Conservation (phyloP, 2,888 invertebrate genomes). For the Mantis religiosa region DNA sequence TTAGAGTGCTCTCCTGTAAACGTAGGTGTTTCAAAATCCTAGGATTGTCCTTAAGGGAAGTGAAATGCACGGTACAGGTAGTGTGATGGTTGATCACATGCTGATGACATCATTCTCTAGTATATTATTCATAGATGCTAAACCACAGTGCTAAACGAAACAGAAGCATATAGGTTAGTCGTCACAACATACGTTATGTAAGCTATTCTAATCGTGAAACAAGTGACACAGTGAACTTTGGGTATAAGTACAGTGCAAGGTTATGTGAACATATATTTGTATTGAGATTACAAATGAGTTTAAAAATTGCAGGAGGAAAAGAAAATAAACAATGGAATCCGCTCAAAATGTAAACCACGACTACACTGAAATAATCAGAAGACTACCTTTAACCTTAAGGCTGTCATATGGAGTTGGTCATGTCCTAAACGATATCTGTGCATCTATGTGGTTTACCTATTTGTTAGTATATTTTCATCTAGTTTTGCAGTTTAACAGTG, state of each 20-base stretch:
- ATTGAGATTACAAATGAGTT: background rate
- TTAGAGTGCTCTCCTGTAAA: no score
- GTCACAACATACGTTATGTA: background rate
- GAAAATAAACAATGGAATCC: background rate
- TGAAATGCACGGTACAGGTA: background rate
- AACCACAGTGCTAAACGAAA: background rate
- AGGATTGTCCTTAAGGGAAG: background rate
- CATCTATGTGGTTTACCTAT: constrained; percentile 93
- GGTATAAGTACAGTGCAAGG: background rate
- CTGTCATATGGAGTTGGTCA: constrained; percentile 76
- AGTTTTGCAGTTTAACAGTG: constrained; percentile 48
- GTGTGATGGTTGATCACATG: background rate
- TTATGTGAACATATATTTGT: background rate
- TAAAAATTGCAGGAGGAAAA: background rate
- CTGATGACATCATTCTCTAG: background rate
- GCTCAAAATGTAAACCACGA: constrained; percentile 37
- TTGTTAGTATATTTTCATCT: constrained; percentile 74
- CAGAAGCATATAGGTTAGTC: background rate
- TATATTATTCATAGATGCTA: background rate
- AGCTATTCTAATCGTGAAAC: background rate
- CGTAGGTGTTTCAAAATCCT: no score
- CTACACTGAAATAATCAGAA: constrained; percentile 49
- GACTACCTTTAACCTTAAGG: constrained; percentile 43
- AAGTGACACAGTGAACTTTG: background rate
- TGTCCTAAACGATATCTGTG: constrained; percentile 86